Evolutionary conservation across 2,113 vertebrate species (phyloP), one percentile per base, ranked within the genome.

Genomic region (Xiphophorus hellerii): DNA sequence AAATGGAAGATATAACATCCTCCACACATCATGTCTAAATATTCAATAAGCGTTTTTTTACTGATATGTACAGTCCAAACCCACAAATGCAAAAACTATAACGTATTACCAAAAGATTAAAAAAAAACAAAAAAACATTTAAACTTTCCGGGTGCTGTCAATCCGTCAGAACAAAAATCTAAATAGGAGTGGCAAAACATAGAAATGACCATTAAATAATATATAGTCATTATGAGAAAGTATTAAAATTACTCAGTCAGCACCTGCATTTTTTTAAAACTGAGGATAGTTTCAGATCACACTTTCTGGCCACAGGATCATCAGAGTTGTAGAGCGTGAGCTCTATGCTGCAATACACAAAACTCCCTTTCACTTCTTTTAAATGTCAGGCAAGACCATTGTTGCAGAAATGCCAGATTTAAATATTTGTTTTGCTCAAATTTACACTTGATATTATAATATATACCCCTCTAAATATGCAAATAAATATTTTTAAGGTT

Each of bases 91-190:
- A 64, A 67, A 84, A 37, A 17, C 14, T 6, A 71, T 88, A 0
- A 83, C 87, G 84, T 77, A 80, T 86, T 87, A 64, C 84, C 12
- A 51, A 12, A 33, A 35, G 25, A n/a, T 28, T 71, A 48, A 30
- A 22, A 48, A 88, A 54, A 29, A 15, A 17, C 5, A 5, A 80
- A 87, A 6, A 84, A 83, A 80, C 76, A 87, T 85, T 84, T 14
- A 87, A 61, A 68, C 11, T 2, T 44, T 28, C 64, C 77, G 69
- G 87, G 74, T 79, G 74, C 76, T 77, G 5, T 29, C 20, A 62
- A 65, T 61, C 31, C 29, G 64, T 76, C 51, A 70, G 13, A 69
- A 42, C 17, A 20, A 17, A 48, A 48, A 48, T 61, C 27, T 51
- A n/a, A 62, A 66, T 14, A 12, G 51, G 31, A 1, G 66, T 63